Evolutionary conservation across 2,888 invertebrate genomes (phyloP).

Genomic region (Eupithecia exiguata): DNA sequence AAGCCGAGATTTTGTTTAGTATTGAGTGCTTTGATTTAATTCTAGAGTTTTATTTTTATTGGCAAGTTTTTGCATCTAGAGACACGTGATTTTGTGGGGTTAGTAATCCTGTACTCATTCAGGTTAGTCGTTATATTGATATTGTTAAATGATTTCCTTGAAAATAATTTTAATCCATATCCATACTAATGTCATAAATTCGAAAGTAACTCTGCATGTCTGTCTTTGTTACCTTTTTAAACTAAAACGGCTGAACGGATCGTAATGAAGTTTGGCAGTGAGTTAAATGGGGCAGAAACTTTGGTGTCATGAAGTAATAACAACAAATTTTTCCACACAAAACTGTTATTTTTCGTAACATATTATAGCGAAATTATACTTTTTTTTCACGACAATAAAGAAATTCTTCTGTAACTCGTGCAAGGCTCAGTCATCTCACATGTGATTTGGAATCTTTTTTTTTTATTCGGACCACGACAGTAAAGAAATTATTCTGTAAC

Average conservation of each 20-base stretch:
- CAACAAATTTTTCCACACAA: background rate
- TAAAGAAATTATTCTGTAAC: conserved; percentile 9
- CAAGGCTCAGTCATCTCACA: conserved; percentile 33
- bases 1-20: conserved; percentile 56
- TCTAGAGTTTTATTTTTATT: conserved; percentile 35
- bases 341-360: background rate
- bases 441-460: conserved; percentile 60
- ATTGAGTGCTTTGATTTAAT: conserved; percentile 42
- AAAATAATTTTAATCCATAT: too few species aligned
- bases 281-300: too few species aligned
- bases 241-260: too few species aligned
- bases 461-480: too few species aligned
- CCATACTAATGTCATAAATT: too few species aligned
- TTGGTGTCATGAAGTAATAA: background rate
- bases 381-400: background rate
- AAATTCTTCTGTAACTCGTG: conserved; percentile 11
- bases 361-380: conserved; percentile 8
- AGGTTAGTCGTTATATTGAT: too few species aligned
- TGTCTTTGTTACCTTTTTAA: too few species aligned
- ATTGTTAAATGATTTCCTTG: too few species aligned
- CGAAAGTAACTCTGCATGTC: too few species aligned
- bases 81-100: background rate
- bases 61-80: conserved; percentile 10
- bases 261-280: too few species aligned
- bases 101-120: background rate